Evolutionary conservation across 2,888 invertebrate species (phyloP), one percentile per base, ranked within the genome.

Genomic region (Lutraria lutraria): DNA sequence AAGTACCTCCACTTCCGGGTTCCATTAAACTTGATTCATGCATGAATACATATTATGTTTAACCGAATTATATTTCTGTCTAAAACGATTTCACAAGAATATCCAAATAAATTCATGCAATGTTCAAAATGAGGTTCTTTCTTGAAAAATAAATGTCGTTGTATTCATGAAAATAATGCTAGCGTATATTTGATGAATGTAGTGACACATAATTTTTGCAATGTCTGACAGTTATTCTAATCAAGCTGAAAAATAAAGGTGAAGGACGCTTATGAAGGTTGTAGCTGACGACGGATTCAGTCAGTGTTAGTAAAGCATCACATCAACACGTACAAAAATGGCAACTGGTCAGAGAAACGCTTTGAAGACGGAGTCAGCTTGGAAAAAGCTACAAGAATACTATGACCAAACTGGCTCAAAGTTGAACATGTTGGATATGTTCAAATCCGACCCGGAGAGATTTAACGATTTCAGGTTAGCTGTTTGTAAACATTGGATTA

Each of bases 381-480:
- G 94, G 94, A 89, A 94, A 85, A 92, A 91, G 25, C 90, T 96
- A 81, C 93, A 95, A 85, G 92, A 93, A 0, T 95, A 93, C 85
- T 98, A 98, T 96, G 97, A 98, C 93, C 97, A 97, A 15, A 98
- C 98, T 95, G 98, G 98, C 21, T 97, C 97, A 52, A 98, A 98
- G 94, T 97, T 99, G 79, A 98, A 98, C 95, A 98, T 99, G 95
- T 97, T 97, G 92, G 97, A 98, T 92, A 97, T 99, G 94, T 99
- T 99, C 96, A 97, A 98, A 92, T 97, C 98, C 94, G 98, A 99
- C 97, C 97, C 98, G 0, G 97, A 97, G 54, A 98, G 99, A 90
- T 99, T 99, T 96, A 97, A 98, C 84, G 98, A 98, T 97, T 99
- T 98, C 97, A 99, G 98, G 99, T 99, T 97, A 96, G 52, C 16